Evolutionary conservation across 64 coral and sea anemone species (phyloP), one percentile per base, ranked within the genome.

Genomic region (Montipora cactus): DNA sequence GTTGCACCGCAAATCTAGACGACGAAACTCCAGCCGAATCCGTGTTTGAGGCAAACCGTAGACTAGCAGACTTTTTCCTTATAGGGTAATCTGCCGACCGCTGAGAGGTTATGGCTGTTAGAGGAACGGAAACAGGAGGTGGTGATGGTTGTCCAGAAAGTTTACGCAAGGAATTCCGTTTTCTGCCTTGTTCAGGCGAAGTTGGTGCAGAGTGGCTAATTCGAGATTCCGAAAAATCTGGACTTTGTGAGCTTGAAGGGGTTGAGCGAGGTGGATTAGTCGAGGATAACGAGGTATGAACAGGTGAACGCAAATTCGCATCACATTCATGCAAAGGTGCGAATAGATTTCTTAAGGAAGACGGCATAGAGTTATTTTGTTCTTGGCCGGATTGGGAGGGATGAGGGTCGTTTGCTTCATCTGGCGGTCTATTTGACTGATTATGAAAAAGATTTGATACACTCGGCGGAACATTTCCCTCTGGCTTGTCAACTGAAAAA

Each of bases 131-230:
- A 10, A 49, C 66, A n/a, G 45, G 66, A 6, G 82, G 71, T 13
- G 82, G 46, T 49, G 64, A 49, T 4, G 47, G 7, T 47, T 47
- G 82, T 14, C 16, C 52, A 1, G 55, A 81, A 59, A 61, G 15
- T 61, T n/a, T 19, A 13, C 52, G 8, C 4, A 62, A 28, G 44
- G 82, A 4, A 49, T 86, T 22, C 15, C 46, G 9, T 46, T 47
- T 78, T 72, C 64, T 86, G n/a, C 21, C 82, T 71, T 70, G 82
- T 22, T 86, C 66, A 20, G 82, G 82, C 14, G 82, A 71, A 50
- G 62, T 49, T 86, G 82, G 66, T 14, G 81, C 81, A 15, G 82
- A 86, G 64, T 37, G 66, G 82, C 59, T 84, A 5, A 86, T 71
- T 22, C 82, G 82, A 71, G 82, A 71, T 2, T 8, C 46, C 8